Evolutionary conservation across 2,888 invertebrate genomes (phyloP), one percentile per base, ranked within the genome.

Genomic region (Thelaira solivaga): DNA sequence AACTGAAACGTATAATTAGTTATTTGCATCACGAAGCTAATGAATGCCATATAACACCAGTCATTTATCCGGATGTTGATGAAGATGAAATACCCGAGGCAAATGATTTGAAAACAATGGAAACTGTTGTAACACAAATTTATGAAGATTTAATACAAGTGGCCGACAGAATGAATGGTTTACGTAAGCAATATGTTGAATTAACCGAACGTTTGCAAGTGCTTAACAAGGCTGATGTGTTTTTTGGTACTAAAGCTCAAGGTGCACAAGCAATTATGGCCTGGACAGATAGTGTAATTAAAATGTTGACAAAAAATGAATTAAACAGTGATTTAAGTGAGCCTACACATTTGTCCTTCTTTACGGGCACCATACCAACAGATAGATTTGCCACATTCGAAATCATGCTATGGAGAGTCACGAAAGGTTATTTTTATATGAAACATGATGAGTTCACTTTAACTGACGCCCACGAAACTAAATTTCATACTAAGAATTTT

Each of bases 381-480:
- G 97, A 97, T 88, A 93, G 96, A 80, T 94, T 98, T 81, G 94
- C 95, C 7, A 93, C 96, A 0, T 99, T 99, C 89, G 98, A 98
- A 90, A 92, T 97, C 39, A 95, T 99, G 93, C 89, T 99, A 81
- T 99, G 97, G 97, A 92, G 98, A 80, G 96, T 97, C 4, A 98
- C 97, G 85, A 92, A 97, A 69, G 97, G 98, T 78, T 97, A 97
- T 89, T 97, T 98, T 45, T 97, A 97, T 89, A 90, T 99, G 22
- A 91, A 96, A 13, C 96, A 96, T 89, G 41, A 22, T 0, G 59
- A 69, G 24, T 45, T 16, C 24, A n/a, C 7, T 11, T 3, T 22
- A 6, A 10, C 10, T 5, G 10, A 8, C 2, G 4, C 10, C 6
- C 7, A 13, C 5, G 11, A 18, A n/a, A 8, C 1, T n/a, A 49